phyloP scores from a whole-genome alignment of 2,888 invertebrate genomes.

The Plebejus melissa region DNA sequence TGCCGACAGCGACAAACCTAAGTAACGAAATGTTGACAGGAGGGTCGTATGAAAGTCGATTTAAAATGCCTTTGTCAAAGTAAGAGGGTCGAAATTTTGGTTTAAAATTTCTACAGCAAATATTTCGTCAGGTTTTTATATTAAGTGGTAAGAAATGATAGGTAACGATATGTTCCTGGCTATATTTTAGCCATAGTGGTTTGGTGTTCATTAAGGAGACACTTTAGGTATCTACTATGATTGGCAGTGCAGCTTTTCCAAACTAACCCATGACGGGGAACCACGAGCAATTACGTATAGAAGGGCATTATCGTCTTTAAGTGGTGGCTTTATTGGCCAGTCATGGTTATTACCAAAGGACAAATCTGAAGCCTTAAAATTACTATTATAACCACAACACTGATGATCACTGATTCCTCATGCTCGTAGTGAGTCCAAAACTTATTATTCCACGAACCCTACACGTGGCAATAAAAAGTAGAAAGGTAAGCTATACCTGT shows the following conservation, averaged over 20 bases:
- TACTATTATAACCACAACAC: neutral
- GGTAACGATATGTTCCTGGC: too few species aligned
- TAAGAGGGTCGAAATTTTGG: neutral
- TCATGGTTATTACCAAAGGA: too few species aligned
- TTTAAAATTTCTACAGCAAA: neutral
- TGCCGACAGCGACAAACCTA: conserved; percentile 2
- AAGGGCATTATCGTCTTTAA: too few species aligned
- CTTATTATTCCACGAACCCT: neutral
- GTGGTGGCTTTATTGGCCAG: too few species aligned
- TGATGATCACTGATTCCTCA: neutral
- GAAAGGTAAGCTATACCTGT: conserved; percentile 6
- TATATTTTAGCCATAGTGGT: too few species aligned
- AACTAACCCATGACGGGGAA: too few species aligned
- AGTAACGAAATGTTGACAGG: neutral
- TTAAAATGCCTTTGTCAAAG: conserved; percentile 11
- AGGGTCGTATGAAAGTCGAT: conserved; percentile 10
- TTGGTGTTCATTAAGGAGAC: too few species aligned
- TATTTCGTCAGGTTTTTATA: neutral
- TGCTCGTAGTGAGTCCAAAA: neutral
- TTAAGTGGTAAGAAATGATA: too few species aligned
- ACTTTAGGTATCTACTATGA: too few species aligned
- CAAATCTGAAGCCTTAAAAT: too few species aligned
- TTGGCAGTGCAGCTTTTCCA: too few species aligned
- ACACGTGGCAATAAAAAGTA: conserved; percentile 11
- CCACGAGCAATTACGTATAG: too few species aligned